Evolutionary conservation across 1,140 invertebrate species (phyloP), one percentile per base, ranked within the genome.

Genomic region (Lasioglossum albipes): DNA sequence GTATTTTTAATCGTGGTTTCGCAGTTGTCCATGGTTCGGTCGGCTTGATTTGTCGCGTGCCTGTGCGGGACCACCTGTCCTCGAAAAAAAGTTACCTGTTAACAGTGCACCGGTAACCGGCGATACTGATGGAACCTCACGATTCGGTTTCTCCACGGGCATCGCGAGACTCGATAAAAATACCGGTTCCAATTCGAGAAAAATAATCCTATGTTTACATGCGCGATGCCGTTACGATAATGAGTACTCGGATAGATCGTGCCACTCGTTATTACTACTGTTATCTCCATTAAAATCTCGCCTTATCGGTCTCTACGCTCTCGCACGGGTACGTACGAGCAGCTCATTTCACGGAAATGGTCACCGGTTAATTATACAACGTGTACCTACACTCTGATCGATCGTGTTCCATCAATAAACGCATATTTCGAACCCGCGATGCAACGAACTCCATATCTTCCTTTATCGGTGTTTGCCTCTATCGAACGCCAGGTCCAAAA

Each of bases 21-120:
- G 52, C 52, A 79, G 42, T 77, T 69, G 81, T 72, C 75, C 84
- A 78, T 62, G 73, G 61, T 62, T 70, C 54, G 87, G 86, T 77
- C 79, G 83, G 83, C 87, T 91, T 88, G 90, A 92, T 91, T 92
- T 91, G 91, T 92, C 91, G 89, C 91, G 91, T 92, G 91, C 89
- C 90, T 75, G 86, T 64, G 64, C 75, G 45, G 59, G 77, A 79
- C 83, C 90, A 91, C 90, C 90, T 92, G 90, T 88, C 87, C 84
- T 73, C 81, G 83, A 90, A 91, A 49, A 59, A 91, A 91, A 90
- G 83, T 90, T 87, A 87, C 85, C 85, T 87, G 85, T 87, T 87
- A 88, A 77, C 83, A 88, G 84, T 83, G 85, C 85, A 84, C 85
- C 84, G 83, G 87, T 88, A 89, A 91, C 88, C 84, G 86, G 79